Base-by-base conservation (phyloP, 1,140 invertebrate species). In the Drosophila gunungcola region DNA sequence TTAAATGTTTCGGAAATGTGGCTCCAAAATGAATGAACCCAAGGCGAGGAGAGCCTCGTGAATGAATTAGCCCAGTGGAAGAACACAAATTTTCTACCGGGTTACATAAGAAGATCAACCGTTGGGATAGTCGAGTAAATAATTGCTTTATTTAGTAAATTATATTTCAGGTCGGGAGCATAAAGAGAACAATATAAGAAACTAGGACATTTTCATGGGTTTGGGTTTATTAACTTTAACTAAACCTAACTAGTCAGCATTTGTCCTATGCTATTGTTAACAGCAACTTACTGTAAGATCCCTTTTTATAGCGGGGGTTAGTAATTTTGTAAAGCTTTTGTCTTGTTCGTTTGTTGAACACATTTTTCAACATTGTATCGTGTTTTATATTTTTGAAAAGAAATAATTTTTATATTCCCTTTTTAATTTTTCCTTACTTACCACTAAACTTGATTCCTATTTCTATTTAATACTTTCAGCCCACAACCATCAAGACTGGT, bases 1-100 rank as follows among this genome's bases (percentile, higher is more conserved):
- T 84, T 89, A 90, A 89, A 89, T 89, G 84, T 89, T 90, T 89
- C 61, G 84, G 84, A 89, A 89, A 84, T 57, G 69, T 53, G 65
- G 68, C 43, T 70, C 65, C 73, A 12, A 57, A 86, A 86, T 73
- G 68, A 82, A 82, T 56, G 62, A 75, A 65, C 78, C 51, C 54
- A 16, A 48, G 49, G 56, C 54, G 56, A 25, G 70, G 61, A 83
- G 84, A 62, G 80, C 60, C 63, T 49, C 60, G 76, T 48, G 76
- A 83, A 84, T 80, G 76, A 80, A 84, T 83, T 76, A 65, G 61
- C 45, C 41, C 52, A 21, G 4, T 12, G 34, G 25, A 46, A n/a
- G 25, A 32, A 6, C 12, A 53, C 36, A 51, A 39, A 67, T 84
- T 67, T 60, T 45, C 55, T 42, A 78, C 55, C 38, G 61, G 64